A percentile compares a stretch with the other conserved stretches of the same genome.
Evolutionary conservation across 2,797 vertebrate species (phyloP).

Genomic region (Menidia menidia): DNA sequence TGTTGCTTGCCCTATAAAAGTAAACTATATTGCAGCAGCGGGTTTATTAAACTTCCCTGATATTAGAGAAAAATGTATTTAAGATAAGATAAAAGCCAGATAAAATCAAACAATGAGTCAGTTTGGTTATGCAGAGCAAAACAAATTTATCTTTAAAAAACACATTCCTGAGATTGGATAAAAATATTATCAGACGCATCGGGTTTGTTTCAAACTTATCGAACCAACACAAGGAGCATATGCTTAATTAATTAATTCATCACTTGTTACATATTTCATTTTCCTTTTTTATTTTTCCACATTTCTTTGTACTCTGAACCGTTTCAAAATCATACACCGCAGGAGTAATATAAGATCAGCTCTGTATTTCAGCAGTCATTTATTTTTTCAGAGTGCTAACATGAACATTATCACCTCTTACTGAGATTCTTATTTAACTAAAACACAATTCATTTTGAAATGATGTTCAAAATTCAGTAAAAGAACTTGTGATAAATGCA

Average conservation of each 20-base stretch:
- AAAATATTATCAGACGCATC: too few relatives aligned
- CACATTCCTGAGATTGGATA: neutral
- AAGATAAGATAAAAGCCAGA: constrained; percentile 8
- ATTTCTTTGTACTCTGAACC: constrained; percentile 7
- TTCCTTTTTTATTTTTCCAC: too few relatives aligned
- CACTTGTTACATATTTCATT: neutral
- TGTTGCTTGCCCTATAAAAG: neutral
- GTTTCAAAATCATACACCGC: neutral
- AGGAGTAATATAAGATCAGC: constrained; percentile 8
- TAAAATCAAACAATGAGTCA: neutral
- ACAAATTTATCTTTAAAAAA: neutral
- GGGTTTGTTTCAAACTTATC: neutral
- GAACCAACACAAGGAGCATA: neutral
- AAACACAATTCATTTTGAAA: constrained; percentile 32
- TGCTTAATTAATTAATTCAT: neutral
- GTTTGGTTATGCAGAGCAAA: neutral
- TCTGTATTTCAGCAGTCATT: neutral
- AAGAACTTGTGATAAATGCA: neutral
- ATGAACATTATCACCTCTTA: constrained; percentile 9
- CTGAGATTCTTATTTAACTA: constrained; percentile 34
- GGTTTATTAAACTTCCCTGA: neutral
- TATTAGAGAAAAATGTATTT: neutral
- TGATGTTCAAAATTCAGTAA: constrained; percentile 23
- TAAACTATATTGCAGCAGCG: neutral
- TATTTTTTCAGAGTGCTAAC: too few relatives aligned